Evolutionary conservation across 2,888 invertebrate genomes (phyloP).

Genomic region (Drosophila nigritarsus): DNA sequence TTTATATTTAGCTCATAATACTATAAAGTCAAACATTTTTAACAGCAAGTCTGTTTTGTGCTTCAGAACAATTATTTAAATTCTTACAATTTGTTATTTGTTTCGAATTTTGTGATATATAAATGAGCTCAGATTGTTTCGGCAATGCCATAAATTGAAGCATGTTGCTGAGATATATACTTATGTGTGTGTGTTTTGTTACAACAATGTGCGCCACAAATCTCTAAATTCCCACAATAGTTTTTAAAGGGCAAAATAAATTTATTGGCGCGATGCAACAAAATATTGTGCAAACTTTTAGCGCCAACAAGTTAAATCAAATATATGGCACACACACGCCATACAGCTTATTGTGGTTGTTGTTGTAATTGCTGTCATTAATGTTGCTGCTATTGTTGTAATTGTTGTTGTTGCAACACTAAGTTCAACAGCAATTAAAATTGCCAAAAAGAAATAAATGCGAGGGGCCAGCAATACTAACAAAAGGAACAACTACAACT

Average conservation of each 20-base stretch:
- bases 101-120: constrained; percentile 1
- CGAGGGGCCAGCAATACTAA: constrained; percentile 30
- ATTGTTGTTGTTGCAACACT: constrained; percentile 47
- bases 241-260: constrained; percentile 74
- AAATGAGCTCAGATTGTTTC: constrained; percentile 19
- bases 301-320: constrained; percentile 80
- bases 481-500: constrained; percentile 3
- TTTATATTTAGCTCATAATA: not conserved
- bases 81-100: constrained; percentile 3
- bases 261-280: constrained; percentile 71
- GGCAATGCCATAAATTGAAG: constrained; percentile 41
- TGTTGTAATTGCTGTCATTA: constrained; percentile 54
- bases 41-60: not conserved
- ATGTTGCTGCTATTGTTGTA: constrained; percentile 36
- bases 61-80: not conserved
- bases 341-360: constrained; percentile 16
- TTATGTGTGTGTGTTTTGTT: constrained; percentile 20
- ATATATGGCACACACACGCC: constrained; percentile 70
- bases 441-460: constrained; percentile 69
- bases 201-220: constrained; percentile 68
- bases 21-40: not conserved
- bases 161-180: constrained; percentile 26
- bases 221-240: constrained; percentile 78
- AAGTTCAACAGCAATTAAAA: constrained; percentile 80
- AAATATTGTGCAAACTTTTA: constrained; percentile 59